Evolutionary conservation across 2,888 invertebrate genomes (phyloP).

Genomic region (Pollenia amentaria): DNA sequence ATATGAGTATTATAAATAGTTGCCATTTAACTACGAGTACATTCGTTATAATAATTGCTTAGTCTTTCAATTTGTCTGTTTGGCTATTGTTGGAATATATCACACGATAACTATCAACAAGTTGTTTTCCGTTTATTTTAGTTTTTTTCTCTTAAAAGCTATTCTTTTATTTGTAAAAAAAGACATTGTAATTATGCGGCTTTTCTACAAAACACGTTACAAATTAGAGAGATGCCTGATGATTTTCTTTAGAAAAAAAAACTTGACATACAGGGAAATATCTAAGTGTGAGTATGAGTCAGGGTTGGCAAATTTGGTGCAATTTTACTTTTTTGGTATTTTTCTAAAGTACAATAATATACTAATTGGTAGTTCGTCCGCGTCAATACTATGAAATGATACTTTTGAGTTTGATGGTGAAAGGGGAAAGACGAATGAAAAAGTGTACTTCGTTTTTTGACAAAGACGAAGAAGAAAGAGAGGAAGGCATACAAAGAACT

Average conservation of each 20-base stretch:
- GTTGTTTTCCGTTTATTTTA: neutral
- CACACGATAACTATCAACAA: conserved; percentile 45
- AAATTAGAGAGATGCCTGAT: conserved; percentile 26
- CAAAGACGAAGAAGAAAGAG: too few relatives aligned
- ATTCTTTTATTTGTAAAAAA: conserved; percentile 28
- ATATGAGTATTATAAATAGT: neutral
- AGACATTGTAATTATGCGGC: conserved; percentile 51
- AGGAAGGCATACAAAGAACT: too few relatives aligned
- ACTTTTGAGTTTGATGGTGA: too few relatives aligned
- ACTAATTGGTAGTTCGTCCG: too few relatives aligned
- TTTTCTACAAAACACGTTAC: conserved; percentile 26
- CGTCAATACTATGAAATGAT: too few relatives aligned
- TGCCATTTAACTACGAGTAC: too few relatives aligned
- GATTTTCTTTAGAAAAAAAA: conserved; percentile 33
- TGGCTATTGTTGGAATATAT: conserved; percentile 33
- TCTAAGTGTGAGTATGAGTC: neutral
- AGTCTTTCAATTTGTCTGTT: neutral
- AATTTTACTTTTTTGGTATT: too few relatives aligned
- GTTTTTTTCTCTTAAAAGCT: neutral
- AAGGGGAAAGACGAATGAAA: too few relatives aligned
- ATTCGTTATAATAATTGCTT: too few relatives aligned
- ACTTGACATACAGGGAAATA: neutral
- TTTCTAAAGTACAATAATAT: too few relatives aligned
- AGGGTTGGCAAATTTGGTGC: too few relatives aligned
- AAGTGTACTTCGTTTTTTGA: too few relatives aligned